Evolutionary conservation across 1,140 invertebrate species (phyloP), one percentile per base, ranked within the genome.

Genomic region (Rhyacophila brunnea): DNA sequence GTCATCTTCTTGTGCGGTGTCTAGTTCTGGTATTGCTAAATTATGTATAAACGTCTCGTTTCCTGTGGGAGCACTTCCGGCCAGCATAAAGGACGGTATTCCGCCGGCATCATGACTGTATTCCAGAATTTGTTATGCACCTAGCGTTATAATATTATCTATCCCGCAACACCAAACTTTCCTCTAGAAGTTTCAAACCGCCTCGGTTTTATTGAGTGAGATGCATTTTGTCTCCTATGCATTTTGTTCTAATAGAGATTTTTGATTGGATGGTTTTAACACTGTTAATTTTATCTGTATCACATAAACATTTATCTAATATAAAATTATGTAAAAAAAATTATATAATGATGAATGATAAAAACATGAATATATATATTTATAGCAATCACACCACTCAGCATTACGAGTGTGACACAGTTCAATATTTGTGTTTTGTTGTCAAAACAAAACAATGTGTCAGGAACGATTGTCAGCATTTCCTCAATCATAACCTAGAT

Each of bases 21-120:
- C 42, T 44, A 49, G 35, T 32, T 28, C 52, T 34, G 40, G 14
- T 35, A 18, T 51, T 43, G 48, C 60, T 58, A 58, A 56, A 61
- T 61, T 61, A 61, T 61, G 59, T 61, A 61, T 55, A 56, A 61
- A 61, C 53, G 60, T 62, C 60, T 62, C 54, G 54, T 40, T 43
- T 62, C 54, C 54, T 53, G 54, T 23, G 60, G 54, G 60, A 62
- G 46, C 59, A 51, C 46, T 62, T 57, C 60, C 60, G 55, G 46
- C 55, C 55, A 19, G 49, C 43, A 47, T 40, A 49, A 52, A 46
- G 52, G 36, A 56, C 42, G 48, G 35, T 40, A 48, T 48, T 14
- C 51, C 46, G 58, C 46, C 47, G 35, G 34, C 40, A 36, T 36
- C 50, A 28, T 14, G 50, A 38, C 50, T 52, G 38, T 52, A 10